Conservation (phyloP, 2,113 vertebrate species). For the Peromyscus maniculatus region DNA sequence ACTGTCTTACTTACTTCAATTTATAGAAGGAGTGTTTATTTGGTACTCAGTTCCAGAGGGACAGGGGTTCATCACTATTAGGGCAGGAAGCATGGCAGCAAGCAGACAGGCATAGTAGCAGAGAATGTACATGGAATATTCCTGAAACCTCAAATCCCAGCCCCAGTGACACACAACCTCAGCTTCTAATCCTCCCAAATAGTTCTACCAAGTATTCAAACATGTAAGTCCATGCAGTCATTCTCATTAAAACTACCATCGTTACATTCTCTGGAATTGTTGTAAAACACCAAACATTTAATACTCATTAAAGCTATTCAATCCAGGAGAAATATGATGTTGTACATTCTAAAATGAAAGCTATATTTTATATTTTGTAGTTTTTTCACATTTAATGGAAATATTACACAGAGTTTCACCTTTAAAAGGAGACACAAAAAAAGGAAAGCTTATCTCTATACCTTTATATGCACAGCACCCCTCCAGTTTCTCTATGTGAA, state of each 20-base stretch:
- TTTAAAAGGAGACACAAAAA: neutral
- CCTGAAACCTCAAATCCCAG: neutral
- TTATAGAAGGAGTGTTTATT: neutral
- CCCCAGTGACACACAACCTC: neutral
- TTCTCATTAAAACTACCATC: neutral
- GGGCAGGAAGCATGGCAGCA: neutral
- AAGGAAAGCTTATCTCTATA: too few species aligned
- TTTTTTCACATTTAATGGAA: neutral
- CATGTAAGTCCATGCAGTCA: too few species aligned
- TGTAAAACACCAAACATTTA: neutral
- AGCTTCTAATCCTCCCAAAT: neutral
- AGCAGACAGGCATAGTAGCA: neutral
- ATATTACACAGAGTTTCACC: neutral
- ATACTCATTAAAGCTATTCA: neutral
- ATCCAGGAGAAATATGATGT: neutral
- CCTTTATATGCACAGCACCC: neutral
- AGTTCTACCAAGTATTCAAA: neutral
- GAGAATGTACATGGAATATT: neutral
- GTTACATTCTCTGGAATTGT: neutral
- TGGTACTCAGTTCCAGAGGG: neutral
- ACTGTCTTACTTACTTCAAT: neutral
- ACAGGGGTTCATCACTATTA: too few species aligned
- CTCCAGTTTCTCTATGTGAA: neutral
- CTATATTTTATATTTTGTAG: neutral
- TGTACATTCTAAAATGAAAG: neutral